Base-by-base conservation (phyloP, 2,888 invertebrate genomes). In the Malacosoma neustria region DNA sequence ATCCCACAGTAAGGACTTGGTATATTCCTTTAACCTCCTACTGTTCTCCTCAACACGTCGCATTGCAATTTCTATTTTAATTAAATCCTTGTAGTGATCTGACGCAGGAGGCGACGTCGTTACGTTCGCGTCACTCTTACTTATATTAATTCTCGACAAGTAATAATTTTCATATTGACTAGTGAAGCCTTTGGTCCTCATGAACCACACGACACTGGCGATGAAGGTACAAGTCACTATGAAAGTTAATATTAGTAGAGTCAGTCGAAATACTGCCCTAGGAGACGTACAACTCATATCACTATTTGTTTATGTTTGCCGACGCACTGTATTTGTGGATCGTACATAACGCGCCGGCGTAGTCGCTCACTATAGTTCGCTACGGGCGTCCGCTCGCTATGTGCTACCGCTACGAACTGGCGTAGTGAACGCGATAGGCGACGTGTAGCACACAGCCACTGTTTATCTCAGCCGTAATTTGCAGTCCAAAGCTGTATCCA, bases 111-210 rank as follows among this genome's bases (percentile, higher is more conserved):
- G 61, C 46, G 61, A 42, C 36, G 76, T 65, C 38, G 71, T 67
- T 49, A 64, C 72, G 59, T 70, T 72, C 46, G 65, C 68, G 43
- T 64, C 66, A 53, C 58, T 61, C 53, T 66, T 72, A 52, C 74
- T 85, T 75, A 84, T 80, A 82, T 85, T 85, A 81, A 85, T 82
- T 75, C 84, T 76, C 77, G 85, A 82, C 74, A 85, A 74, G 79
- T 85, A 84, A 73, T 84, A 85, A 73, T 80, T 85, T 61, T 85
- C 85, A 81, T 84, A 81, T 69, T 82, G 77, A 59, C 71, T 61
- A 43, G 69, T 54, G 35, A 69, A 69, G 56, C 68, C 64, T 52
- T 67, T 73, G 42, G 74, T 75, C 57, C 72, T 72, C 52, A 84
- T 54, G 53, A 85, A 57, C 85, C 85, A 85, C 69, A 82, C 79